Conservation (phyloP, 2,888 invertebrate genomes). For the Andrena praecox region DNA sequence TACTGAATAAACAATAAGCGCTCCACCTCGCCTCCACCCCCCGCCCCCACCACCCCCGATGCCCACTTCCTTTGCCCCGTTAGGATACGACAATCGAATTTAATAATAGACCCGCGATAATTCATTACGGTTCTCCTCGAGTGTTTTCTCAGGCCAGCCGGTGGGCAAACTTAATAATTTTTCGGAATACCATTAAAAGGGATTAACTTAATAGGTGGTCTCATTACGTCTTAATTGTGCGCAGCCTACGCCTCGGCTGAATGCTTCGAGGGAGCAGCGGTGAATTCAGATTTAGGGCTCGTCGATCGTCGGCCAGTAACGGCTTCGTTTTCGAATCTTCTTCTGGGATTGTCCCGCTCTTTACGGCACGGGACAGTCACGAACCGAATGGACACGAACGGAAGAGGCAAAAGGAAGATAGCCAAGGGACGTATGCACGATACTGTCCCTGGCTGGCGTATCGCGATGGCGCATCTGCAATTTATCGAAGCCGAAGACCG, state of each 20-base stretch:
- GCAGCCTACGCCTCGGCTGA: background rate
- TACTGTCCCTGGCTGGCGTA: slow-evolving; percentile 21
- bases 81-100: slow-evolving; percentile 49
- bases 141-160: slow-evolving; percentile 14
- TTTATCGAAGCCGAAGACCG: slow-evolving; percentile 78
- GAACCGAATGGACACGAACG: background rate
- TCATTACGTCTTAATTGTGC: slow-evolving; percentile 47
- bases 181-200: slow-evolving; percentile 15
- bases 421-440: slow-evolving; percentile 37
- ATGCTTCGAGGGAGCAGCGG: background rate
- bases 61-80: background rate
- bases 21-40: slow-evolving; percentile 26
- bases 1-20: slow-evolving; percentile 68
- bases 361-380: background rate
- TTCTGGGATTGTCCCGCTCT: background rate
- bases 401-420: slow-evolving; percentile 22
- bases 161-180: slow-evolving; percentile 19
- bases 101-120: slow-evolving; percentile 50
- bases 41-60: no score
- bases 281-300: background rate
- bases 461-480: slow-evolving; percentile 64
- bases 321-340: background rate
- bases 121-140: slow-evolving; percentile 31
- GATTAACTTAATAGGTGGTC: slow-evolving; percentile 34
- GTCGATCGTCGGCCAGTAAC: background rate